phyloP scores from a whole-genome alignment of 2,113 vertebrate genomes.

The Takifugu flavidus region DNA sequence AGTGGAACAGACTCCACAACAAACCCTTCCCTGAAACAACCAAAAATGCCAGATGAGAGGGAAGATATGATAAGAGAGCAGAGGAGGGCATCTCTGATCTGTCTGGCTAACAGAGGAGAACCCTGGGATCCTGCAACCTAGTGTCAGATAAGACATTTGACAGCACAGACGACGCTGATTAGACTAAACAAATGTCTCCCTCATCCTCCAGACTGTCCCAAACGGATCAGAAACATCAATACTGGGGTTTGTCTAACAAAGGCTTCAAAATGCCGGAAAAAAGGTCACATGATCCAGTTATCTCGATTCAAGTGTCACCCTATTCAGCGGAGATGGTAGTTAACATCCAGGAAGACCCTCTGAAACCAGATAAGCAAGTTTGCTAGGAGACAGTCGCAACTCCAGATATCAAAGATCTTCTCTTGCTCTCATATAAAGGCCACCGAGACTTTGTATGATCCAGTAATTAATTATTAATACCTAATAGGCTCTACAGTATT shows the following conservation, averaged over 20 bases:
- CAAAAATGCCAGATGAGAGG: conserved; percentile 26
- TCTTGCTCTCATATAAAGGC: too few relatives aligned
- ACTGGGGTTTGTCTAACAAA: neutral
- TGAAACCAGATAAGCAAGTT: too few relatives aligned
- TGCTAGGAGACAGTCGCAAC: too few relatives aligned
- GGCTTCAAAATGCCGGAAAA: too few relatives aligned
- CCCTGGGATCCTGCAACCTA: conserved; percentile 19
- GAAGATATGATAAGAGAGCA: conserved; percentile 13
- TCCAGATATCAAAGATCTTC: too few relatives aligned
- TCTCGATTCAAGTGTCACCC: too few relatives aligned
- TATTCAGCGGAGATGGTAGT: too few relatives aligned
- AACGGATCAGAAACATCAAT: conserved; percentile 4
- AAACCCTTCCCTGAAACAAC: conserved; percentile 15
- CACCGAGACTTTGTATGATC: too few relatives aligned
- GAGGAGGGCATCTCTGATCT: neutral
- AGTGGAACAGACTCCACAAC: neutral
- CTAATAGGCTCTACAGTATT: too few relatives aligned
- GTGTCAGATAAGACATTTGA: conserved; percentile 9
- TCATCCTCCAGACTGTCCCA: neutral
- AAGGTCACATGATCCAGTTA: too few relatives aligned
- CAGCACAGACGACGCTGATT: neutral
- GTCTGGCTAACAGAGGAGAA: neutral
- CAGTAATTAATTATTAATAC: too few relatives aligned
- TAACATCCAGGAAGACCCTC: too few relatives aligned
- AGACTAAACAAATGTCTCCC: conserved; percentile 1